Evolutionary conservation across 1,140 invertebrate species (phyloP).

Genomic region (Drosophila parabipectinata): DNA sequence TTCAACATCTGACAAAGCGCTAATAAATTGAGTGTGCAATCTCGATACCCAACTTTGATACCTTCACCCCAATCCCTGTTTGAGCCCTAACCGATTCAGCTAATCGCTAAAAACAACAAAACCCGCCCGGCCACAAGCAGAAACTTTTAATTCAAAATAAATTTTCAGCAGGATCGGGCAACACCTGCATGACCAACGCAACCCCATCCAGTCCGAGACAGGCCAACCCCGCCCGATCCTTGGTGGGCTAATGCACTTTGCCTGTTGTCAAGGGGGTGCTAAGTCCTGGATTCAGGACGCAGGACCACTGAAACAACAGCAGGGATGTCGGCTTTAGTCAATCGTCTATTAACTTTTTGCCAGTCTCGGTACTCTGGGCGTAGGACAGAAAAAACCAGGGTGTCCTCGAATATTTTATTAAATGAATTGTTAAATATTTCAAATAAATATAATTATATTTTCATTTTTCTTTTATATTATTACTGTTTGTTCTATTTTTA

Average conservation of each 20-base stretch:
- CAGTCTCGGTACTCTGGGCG: constrained; percentile 36
- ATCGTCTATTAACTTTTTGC: constrained; percentile 81
- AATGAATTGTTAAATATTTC: too few relatives aligned
- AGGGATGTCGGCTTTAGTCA: constrained; percentile 74
- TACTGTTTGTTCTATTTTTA: too few relatives aligned
- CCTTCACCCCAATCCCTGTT: background rate
- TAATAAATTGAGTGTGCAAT: constrained; percentile 65
- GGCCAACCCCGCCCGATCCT: constrained; percentile 14
- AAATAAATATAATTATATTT: too few relatives aligned
- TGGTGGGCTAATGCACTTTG: constrained; percentile 73
- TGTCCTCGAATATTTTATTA: too few relatives aligned
- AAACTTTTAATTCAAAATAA: constrained; percentile 68
- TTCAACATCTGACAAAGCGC: constrained; percentile 56
- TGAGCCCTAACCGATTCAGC: constrained; percentile 30
- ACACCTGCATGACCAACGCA: constrained; percentile 68
- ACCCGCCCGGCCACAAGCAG: constrained; percentile 69
- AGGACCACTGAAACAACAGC: constrained; percentile 15
- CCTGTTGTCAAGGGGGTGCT: constrained; percentile 66
- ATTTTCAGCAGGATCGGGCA: constrained; percentile 59
- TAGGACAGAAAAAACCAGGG: too few relatives aligned
- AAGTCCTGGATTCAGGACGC: constrained; percentile 47
- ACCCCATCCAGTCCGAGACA: constrained; percentile 1
- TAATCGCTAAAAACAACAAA: constrained; percentile 81
- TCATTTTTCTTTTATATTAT: too few relatives aligned
- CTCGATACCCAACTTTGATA: background rate